Evolutionary conservation across 2,113 vertebrate species (phyloP), one percentile per base, ranked within the genome.

Genomic region (Gulo gulo): DNA sequence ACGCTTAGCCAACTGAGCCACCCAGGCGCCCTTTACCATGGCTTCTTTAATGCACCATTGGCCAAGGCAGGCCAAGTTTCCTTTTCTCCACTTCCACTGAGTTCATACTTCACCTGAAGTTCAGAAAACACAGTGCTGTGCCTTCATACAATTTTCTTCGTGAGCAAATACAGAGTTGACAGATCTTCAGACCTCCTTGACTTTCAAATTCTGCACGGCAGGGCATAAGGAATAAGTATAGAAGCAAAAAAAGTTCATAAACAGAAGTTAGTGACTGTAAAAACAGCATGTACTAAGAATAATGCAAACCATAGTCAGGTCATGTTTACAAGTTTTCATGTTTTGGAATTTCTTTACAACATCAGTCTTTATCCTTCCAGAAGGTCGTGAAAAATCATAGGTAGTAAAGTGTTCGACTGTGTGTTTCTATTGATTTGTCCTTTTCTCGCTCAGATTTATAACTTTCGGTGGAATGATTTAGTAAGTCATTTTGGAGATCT

Each of bases 361-460:
- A 95, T 98, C 91, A 82, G 69, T 93, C 95, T 95, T 94, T 45
- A 78, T 81, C 71, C 59, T 90, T 94, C 21, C 31, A 74, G 59
- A 95, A 95, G 93, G 14, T 92, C 71, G 2, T 59, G 73, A 96
- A 76, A 84, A 88, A 96, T 84, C 71, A 4, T 67, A 74, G 78
- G 91, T 91, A 85, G 73, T 78, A 92, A 95, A 96, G 84, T 88
- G 57, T 85, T 95, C 2, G 4, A 29, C 88, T 69, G 59, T 91
- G 87, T 95, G 97, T 97, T 96, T 36, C 80, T 95, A 88, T 97
- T 96, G 97, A 97, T 96, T 85, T 94, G 81, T 89, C 83, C 84
- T 84, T 65, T 95, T 67, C 73, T 67, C 87, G 45, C 84, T 92
- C 91, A 88, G 90, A 93, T 97, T 97, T 97, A 96, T 71, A 95